Evolutionary conservation across 2,888 invertebrate genomes (phyloP), one percentile per base, ranked within the genome.

Genomic region (Hydrotaea cyrtoneurina): DNA sequence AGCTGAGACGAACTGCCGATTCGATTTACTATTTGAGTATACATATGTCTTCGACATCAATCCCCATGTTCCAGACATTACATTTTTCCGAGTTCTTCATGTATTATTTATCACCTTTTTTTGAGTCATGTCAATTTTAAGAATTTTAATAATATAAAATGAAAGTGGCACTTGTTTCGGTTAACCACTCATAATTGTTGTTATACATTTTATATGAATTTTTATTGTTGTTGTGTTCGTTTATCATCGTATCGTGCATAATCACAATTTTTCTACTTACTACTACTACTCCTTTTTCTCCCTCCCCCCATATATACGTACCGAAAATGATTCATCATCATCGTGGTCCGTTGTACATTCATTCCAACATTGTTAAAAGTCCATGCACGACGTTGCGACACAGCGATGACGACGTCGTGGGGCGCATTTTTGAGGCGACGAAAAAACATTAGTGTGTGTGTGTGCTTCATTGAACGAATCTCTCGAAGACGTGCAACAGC

Each of bases 401-500:
- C 31, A 19, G 21, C 43, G 39, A 43, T 43, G 66, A 66, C 66
- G 66, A 39, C 66, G 17, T 43, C 69, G 46, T 23, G 23, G 69
- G 69, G 69, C 4, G 46, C 66, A 23, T 69, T 69, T 69, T 26
- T 59, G 26, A 15, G 26, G 26, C 0, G 26, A 2, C 15, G 26
- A 15, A 1, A 19, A 23, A 46, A n/a, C 15, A 23, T 23, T 13
- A 17, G 7, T 50, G 46, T n/a, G 36, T 64, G 11, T 19, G 19
- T 19, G 66, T 66, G 39, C 39, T 66, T 46, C 19, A 21, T 69
- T 69, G 46, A 69, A 46, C 46, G 69, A 69, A 69, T 69, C 43
- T 69, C 21, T 69, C 43, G n/a, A 31, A 69, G 15, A 46, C 69
- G 46, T 69, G 69, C 69, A 46, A 46, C 46, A 46, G 69, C 69